phyloP scores from a whole-genome alignment of 2,888 invertebrate genomes.

The Toxonevra muliebris region DNA sequence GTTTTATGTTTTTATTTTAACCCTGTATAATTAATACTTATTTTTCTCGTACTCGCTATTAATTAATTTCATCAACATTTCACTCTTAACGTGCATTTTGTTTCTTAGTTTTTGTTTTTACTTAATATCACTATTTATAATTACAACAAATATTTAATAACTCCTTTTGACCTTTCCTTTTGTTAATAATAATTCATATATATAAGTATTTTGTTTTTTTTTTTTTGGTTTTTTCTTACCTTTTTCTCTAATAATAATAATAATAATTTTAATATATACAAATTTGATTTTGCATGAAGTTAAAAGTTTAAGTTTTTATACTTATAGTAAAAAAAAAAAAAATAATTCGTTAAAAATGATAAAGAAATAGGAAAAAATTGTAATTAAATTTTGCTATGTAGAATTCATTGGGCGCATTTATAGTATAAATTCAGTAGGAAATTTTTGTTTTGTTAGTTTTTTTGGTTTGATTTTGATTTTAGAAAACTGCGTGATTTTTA shows the following conservation, averaged over 20 bases:
- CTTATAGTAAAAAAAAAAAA: no score
- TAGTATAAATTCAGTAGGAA: constrained; percentile 11
- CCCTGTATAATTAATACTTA: no score
- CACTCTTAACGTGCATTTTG: no score
- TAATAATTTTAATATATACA: no score
- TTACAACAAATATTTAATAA: constrained; percentile 20
- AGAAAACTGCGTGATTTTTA: not conserved
- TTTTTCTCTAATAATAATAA: no score
- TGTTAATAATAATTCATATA: not conserved
- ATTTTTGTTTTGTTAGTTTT: not conserved
- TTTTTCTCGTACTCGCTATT: no score
- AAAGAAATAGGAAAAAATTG: no score
- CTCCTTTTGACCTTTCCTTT: not conserved
- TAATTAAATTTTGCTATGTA: constrained; percentile 24
- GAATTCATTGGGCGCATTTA: constrained; percentile 20
- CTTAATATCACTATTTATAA: constrained; percentile 18
- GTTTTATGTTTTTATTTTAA: not conserved
- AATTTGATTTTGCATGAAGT: no score
- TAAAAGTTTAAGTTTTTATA: no score
- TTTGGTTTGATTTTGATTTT: not conserved
- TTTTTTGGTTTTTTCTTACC: no score
- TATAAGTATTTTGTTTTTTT: not conserved
- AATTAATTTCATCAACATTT: no score
- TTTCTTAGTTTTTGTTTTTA: not conserved
- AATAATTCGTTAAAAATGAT: no score